Evolutionary conservation across 2,888 invertebrate species (phyloP), one percentile per base, ranked within the genome.

Genomic region (Protophormia terraenovae): DNA sequence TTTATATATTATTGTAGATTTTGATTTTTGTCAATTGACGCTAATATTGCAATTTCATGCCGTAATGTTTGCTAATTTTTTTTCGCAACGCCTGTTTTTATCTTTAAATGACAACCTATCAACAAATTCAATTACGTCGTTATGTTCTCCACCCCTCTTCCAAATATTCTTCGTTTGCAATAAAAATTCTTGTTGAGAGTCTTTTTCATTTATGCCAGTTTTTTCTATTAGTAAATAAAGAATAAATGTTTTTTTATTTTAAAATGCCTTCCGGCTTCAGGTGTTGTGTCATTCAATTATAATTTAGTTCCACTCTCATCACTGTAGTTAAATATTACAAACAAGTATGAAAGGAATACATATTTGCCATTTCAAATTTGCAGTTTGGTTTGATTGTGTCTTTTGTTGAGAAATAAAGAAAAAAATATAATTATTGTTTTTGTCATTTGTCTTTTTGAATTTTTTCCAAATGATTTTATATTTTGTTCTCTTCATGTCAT

Each of bases 221-320:
- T 66, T 72, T 41, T 55, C 2, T 35, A 5, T 82, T 47, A 16
- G 19, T 55, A 72, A 38, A 58, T 60, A 29, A 45, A 78, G 41
- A 69, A 69, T 45, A 60, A 35, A 24, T 69, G 71, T 62, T 58
- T 50, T 55, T 27, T 60, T 50, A 55, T 24, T 47, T 22, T 66
- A 50, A 73, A 45, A 29, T 85, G 85, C 85, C 83, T 81, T 86
- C 85, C 47, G 87, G 89, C 86, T 89, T 89, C 90, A 91, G 90
- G 90, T 90, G 90, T 90, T 88, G 81, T 88, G 88, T 87, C 89
- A 88, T 89, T 89, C 90, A 89, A 91, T 90, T 90, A 90, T 90
- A 90, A 89, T 89, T 90, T 89, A 55, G 73, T 75, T 64, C 78
- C 73, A 85, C 85, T 82, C 78, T 78, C 69, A n/a, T n/a, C n/a